These are phyloP conservation scores for Hipposideros armiger DNA, from an alignment of 2,113 vertebrate genomes.

Conservation along the genomic window DNA sequence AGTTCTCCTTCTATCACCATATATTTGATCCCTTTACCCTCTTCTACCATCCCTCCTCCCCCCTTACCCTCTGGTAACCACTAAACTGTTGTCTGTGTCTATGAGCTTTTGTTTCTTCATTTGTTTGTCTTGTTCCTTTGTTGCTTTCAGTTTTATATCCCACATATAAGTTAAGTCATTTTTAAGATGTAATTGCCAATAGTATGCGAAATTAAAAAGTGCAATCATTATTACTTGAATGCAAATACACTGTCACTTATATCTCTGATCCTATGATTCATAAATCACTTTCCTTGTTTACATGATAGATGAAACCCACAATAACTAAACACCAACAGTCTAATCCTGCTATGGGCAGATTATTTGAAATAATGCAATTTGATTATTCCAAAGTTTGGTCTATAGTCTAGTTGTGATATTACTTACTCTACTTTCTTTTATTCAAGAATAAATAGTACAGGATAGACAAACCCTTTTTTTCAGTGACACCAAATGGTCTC, in stretches of 20 bases:
- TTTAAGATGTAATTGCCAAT: constrained; percentile 1
- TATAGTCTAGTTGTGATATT: background rate
- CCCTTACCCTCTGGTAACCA: too few species aligned
- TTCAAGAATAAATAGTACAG: background rate
- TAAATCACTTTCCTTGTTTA: constrained; percentile 15
- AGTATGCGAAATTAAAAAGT: background rate
- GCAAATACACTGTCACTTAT: background rate
- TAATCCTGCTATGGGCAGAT: background rate
- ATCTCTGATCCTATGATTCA: background rate
- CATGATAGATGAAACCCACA: background rate
- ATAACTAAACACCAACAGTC: background rate
- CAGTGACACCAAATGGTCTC: background rate
- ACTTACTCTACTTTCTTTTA: background rate
- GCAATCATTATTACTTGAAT: background rate
- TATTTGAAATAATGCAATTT: background rate
- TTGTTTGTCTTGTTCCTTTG: too few species aligned
- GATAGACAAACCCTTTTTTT: background rate
- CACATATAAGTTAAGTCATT: too few species aligned
- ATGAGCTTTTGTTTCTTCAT: too few species aligned
- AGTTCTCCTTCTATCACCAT: too few species aligned
- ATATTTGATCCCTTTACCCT: too few species aligned
- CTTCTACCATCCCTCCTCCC: too few species aligned
- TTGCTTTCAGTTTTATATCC: too few species aligned
- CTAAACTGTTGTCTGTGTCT: too few species aligned
- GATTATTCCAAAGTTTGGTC: background rate